Evolutionary conservation across 1,140 invertebrate genomes (phyloP).

Genomic region (Trissolcus basalis): DNA sequence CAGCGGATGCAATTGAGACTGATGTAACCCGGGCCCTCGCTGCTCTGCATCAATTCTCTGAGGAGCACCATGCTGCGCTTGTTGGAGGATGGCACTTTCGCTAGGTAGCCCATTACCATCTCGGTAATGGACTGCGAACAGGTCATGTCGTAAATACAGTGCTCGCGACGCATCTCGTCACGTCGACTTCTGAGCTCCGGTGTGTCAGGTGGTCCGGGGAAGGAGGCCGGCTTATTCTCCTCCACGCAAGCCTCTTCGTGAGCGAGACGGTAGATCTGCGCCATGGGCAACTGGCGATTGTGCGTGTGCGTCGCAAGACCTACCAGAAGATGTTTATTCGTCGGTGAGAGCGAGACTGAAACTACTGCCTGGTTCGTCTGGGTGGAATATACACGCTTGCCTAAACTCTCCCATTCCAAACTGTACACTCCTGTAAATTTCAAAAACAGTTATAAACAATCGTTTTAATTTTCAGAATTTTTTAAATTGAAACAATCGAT

Average conservation of each 20-base stretch:
- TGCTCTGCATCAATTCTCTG: conserved; percentile 80
- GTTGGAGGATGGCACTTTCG: conserved; percentile 27
- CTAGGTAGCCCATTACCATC: not conserved
- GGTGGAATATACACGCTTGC: conserved; percentile 85
- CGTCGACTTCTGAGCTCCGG: too few species aligned
- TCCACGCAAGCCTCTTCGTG: conserved; percentile 59
- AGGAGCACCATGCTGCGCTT: conserved; percentile 77
- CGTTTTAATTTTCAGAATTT: not conserved
- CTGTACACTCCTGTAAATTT: conserved; percentile 83
- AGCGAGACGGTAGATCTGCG: conserved; percentile 80
- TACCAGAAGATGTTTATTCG: conserved; percentile 85
- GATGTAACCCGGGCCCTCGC: conserved; percentile 78
- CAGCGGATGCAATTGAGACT: conserved; percentile 90
- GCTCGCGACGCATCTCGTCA: too few species aligned
- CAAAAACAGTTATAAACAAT: too few species aligned
- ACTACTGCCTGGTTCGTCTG: conserved; percentile 87
- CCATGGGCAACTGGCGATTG: conserved; percentile 79
- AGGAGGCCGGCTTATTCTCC: conserved; percentile 8
- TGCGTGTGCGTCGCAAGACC: conserved; percentile 81
- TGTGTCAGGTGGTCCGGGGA: not conserved
- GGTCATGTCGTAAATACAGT: too few species aligned
- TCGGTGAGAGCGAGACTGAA: conserved; percentile 88
- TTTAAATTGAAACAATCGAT: not conserved
- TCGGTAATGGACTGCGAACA: not conserved
- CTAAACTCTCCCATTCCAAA: conserved; percentile 83